Conservation (phyloP, 2,113 vertebrate species). For the Bombycilla garrulus region DNA sequence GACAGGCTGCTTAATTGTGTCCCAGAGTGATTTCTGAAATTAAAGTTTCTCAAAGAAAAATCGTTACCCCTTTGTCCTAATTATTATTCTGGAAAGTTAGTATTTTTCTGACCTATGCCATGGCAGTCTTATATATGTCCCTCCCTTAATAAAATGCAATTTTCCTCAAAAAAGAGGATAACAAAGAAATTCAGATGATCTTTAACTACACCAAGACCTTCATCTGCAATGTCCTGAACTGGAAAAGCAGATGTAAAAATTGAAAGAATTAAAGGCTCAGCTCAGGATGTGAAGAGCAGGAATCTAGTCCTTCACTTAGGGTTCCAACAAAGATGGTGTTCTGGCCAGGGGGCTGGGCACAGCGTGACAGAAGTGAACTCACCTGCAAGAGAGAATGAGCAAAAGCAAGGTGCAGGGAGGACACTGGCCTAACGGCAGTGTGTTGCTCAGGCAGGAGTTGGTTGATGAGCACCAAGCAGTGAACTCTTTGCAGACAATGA, state of each 20-base stretch:
- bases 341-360: background rate
- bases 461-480: background rate
- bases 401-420: background rate
- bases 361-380: background rate
- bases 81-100: background rate
- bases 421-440: accelerated
- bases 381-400: background rate
- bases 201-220: background rate
- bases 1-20: background rate
- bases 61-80: background rate
- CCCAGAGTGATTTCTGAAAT: background rate
- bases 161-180: background rate
- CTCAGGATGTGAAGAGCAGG: background rate
- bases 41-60: background rate
- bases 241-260: background rate
- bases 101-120: background rate
- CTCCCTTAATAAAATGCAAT: background rate
- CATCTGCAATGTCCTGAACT: background rate
- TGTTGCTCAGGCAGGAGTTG: background rate
- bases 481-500: background rate
- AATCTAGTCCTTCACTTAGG: background rate
- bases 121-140: background rate
- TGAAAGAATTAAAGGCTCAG: too few relatives aligned
- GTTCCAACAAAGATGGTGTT: background rate
- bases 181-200: background rate